Conservation (phyloP, 2,888 invertebrate genomes). For the Salticus scenicus region DNA sequence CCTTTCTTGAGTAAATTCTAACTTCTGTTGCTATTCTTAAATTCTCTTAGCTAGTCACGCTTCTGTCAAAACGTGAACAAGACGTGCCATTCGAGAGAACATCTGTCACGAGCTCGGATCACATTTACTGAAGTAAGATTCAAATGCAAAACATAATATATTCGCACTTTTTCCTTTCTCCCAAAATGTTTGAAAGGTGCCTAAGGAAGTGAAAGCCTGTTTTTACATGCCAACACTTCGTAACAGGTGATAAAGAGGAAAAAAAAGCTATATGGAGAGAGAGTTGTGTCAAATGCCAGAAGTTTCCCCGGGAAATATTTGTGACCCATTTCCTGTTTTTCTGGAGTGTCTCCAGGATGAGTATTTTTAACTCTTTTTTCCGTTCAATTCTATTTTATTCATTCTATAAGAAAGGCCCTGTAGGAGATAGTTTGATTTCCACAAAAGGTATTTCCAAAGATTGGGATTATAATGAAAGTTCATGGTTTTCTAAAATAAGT, state of each 20-base stretch:
- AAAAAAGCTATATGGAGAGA: not conserved
- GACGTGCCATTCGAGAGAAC: too few relatives aligned
- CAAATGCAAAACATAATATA: too few relatives aligned
- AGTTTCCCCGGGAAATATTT: conserved; percentile 41
- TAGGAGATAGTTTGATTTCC: not conserved
- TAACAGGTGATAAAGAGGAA: conserved; percentile 7
- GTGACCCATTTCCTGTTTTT: conserved; percentile 44
- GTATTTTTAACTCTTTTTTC: conserved; percentile 39
- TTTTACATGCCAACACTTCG: too few relatives aligned
- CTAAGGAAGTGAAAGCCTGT: too few relatives aligned
- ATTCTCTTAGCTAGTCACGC: too few relatives aligned
- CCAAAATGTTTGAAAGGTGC: too few relatives aligned
- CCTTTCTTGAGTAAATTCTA: too few relatives aligned
- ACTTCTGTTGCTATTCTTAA: too few relatives aligned
- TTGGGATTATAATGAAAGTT: not conserved
- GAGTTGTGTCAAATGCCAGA: conserved; percentile 14
- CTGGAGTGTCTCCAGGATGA: conserved; percentile 45
- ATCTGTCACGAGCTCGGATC: too few relatives aligned
- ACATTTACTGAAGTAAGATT: too few relatives aligned
- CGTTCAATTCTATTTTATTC: not conserved
- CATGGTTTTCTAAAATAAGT: not conserved
- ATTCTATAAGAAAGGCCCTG: not conserved
- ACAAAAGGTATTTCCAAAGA: not conserved
- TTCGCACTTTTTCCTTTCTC: too few relatives aligned
- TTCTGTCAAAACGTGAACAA: too few relatives aligned